Evolutionary conservation across 2,888 invertebrate species (phyloP), one percentile per base, ranked within the genome.

Genomic region (Dyspetes luteomarginatus): DNA sequence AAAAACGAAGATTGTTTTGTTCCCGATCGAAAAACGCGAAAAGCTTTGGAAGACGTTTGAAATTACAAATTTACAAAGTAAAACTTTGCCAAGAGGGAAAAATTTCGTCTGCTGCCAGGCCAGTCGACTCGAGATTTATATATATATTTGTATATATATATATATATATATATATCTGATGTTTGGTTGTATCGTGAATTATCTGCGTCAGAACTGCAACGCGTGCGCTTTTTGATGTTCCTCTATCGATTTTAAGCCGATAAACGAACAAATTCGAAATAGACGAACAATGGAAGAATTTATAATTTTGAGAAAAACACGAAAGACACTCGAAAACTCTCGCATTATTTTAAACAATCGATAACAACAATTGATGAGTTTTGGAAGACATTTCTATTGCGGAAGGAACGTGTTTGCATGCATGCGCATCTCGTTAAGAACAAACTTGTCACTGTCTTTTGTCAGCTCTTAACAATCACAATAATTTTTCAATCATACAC

Each of bases 171-270:
- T 60, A 7, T n/a, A 22, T 22, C 24, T 24, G 41, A 41, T 41
- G 26, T 55, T 55, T 52, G 48, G 52, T 62, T 76, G 41, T 45
- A n/a, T n/a, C 64, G 64, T 26, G 43, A 52, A 41, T 64, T 67
- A 60, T 65, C 65, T 75, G 67, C 75, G 72, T 78, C 78, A 78
- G 60, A 71, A 58, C 43, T 72, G 78, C 67, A 78, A 78, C 78
- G 78, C 78, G 78, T 78, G 78, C 78, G 73, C 79, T 75, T 69
- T 79, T 74, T 79, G 36, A 65, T 36, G 45, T 69, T 43, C 36
- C 24, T 52, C 56, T 78, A 79, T 79, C 79, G 79, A 79, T 79
- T 79, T 75, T 56, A 48, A 58, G 69, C 64, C 48, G 50, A 64
- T 24, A 56, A 68, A 74, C 36, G 36, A 41, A 69, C 50, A 24